phyloP scores from a whole-genome alignment of 2,888 invertebrate genomes.

The Acleris emargana region DNA sequence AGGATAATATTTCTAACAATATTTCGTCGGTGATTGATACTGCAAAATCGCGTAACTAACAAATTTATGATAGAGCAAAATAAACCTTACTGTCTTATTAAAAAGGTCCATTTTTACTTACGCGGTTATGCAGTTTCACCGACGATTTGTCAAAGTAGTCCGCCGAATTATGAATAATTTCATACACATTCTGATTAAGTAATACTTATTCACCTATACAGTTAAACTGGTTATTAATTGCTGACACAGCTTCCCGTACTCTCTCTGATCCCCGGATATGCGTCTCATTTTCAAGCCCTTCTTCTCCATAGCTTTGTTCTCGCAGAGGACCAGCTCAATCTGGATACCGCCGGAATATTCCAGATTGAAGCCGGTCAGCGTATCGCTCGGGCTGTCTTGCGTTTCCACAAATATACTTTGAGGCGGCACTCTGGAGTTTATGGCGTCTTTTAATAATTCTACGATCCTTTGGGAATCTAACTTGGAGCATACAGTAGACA shows the following conservation, averaged over 20 bases:
- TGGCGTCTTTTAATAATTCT: constrained; percentile 90
- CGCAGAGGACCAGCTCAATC: constrained; percentile 92
- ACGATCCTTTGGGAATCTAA: constrained; percentile 91
- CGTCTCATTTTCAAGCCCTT: constrained; percentile 93
- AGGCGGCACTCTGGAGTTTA: constrained; percentile 91
- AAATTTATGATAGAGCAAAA: no score
- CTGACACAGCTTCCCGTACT: constrained; percentile 94
- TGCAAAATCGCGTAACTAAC: no score
- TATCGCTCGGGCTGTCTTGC: constrained; percentile 60
- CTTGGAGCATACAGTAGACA: constrained; percentile 91
- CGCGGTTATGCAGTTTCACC: no score
- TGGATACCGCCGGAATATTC: constrained; percentile 93
- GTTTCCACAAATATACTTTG: constrained; percentile 78
- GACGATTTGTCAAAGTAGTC: no score
- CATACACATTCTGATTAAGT: no score
- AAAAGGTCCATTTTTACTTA: no score
- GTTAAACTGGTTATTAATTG: constrained; percentile 94
- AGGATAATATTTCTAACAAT: no score
- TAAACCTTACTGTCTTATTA: no score
- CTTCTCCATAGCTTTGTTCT: constrained; percentile 87
- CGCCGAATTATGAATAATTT: no score
- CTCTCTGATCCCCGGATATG: constrained; percentile 94
- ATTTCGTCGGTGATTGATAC: no score
- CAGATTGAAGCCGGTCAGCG: constrained; percentile 84
- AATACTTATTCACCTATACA: constrained; percentile 71